Base-by-base conservation (phyloP, 1,140 invertebrate genomes). In the Sarcophaga bullata region DNA sequence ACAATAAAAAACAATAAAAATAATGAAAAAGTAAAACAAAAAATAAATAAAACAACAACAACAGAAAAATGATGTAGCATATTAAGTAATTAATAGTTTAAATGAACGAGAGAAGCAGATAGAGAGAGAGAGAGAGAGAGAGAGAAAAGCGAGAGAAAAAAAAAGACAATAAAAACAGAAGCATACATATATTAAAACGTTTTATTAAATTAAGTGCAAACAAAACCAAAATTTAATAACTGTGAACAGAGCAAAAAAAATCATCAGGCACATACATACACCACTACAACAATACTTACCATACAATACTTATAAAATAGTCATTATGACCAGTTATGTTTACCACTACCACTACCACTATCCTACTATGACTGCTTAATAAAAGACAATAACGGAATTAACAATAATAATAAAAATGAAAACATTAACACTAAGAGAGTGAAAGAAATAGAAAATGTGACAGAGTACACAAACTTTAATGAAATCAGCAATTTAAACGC, bases 1-100 rank as follows among this genome's bases (percentile, higher is more conserved):
- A 37, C 25, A 37, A 37, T 37, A 37, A 37, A 37, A 37, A 37
- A 37, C 25, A 37, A 37, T 37, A 37, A 37, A 37, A 37, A 37
- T 4, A 37, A 37, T 37, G 4, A 37, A 37, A 37, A 37, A 37
- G 25, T 37, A 37, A 37, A 37, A 37, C 1, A 37, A 37, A 2
- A 37, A 37, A 37, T 2, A 37, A 37, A 37, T 37, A 37, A n/a
- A n/a, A n/a, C n/a, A n/a, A n/a, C n/a, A n/a, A n/a, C n/a, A n/a
- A 37, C 25, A 37, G 25, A 2, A 37, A 58, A 58, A 58, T n/a
- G 15, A 13, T 58, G 54, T 15, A 37, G 15, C 54, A 58, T n/a
- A 58, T 58, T 58, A 58, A 58, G 54, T 58, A 58, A 58, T 58
- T 58, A 58, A 58, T 58, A 58, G 54, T 58, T n/a, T 58, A 7